These are phyloP conservation scores for Zhuqinia jingwanae DNA, from an alignment of 2,888 invertebrate genomes.

Conservation along the genomic window DNA sequence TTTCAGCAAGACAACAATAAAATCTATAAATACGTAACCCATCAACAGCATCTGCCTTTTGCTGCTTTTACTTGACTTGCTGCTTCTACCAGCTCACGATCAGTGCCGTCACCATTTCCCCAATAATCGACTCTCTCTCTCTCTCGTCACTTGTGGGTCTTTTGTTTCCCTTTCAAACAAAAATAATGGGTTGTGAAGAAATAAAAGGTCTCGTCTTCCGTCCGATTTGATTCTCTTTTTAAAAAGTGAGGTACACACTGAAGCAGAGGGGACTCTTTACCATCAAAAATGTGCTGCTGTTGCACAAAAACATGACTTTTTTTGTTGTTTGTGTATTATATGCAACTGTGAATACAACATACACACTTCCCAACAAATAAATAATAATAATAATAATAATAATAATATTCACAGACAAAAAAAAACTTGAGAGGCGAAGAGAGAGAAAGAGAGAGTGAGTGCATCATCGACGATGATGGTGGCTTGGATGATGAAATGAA, in stretches of 20 bases:
- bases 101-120: conserved; percentile 44
- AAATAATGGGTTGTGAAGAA: conserved; percentile 67
- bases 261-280: conserved; percentile 15
- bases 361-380: neutral
- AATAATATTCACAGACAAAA: neutral
- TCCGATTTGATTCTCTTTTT: conserved; percentile 69
- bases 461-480: neutral
- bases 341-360: conserved; percentile 20
- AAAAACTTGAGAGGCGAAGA: neutral
- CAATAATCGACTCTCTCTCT: neutral
- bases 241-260: neutral
- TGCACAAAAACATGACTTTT: conserved; percentile 45
- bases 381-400: conserved; percentile 8
- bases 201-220: conserved; percentile 65
- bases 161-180: conserved; percentile 60
- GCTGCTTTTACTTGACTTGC: conserved; percentile 37
- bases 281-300: neutral
- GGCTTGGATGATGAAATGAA: neutral
- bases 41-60: neutral
- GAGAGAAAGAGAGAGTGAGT: neutral
- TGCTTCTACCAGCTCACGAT: conserved; percentile 33
- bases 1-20: conserved; percentile 32
- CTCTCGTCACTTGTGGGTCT: conserved; percentile 9
- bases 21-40: neutral
- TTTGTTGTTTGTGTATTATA: conserved; percentile 3